These are phyloP conservation scores for Byasa hedistus DNA, from an alignment of 2,888 invertebrate species.

Conservation along the genomic window DNA sequence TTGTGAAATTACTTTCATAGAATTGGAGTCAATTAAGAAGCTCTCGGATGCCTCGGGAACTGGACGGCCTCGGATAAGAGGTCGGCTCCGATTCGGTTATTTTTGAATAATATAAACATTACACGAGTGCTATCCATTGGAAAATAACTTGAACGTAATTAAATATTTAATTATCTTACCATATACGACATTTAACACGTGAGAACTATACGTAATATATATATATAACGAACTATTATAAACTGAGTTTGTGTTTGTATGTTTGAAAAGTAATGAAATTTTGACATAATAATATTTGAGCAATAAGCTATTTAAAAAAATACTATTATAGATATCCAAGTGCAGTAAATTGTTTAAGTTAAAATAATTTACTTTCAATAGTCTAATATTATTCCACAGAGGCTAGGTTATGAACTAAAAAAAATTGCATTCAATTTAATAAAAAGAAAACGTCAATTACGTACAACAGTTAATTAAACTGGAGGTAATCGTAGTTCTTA, in stretches of 20 bases:
- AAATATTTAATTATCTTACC: background rate
- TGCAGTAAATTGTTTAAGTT: no score
- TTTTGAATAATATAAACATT: background rate
- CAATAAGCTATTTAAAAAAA: no score
- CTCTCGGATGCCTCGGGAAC: slow-evolving; percentile 33
- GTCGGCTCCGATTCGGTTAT: background rate
- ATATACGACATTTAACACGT: no score
- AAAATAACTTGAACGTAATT: background rate
- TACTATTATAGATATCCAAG: no score
- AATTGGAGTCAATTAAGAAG: slow-evolving; percentile 75
- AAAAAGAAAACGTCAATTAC: background rate
- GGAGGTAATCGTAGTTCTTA: slow-evolving; percentile 16
- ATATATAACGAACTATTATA: no score
- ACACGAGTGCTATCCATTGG: background rate
- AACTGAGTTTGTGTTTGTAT: no score
- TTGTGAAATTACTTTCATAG: slow-evolving; percentile 80
- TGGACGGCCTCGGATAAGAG: slow-evolving; percentile 37
- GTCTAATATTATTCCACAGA: no score
- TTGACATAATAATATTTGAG: no score
- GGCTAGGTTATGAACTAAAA: background rate
- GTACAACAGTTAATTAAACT: slow-evolving; percentile 11
- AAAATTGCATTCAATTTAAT: background rate
- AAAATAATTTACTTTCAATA: no score
- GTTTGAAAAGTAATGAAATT: no score
- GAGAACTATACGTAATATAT: no score